Evolutionary conservation across 2,113 vertebrate genomes (phyloP), one percentile per base, ranked within the genome.

Genomic region (Leptobrachium ailaonicum): DNA sequence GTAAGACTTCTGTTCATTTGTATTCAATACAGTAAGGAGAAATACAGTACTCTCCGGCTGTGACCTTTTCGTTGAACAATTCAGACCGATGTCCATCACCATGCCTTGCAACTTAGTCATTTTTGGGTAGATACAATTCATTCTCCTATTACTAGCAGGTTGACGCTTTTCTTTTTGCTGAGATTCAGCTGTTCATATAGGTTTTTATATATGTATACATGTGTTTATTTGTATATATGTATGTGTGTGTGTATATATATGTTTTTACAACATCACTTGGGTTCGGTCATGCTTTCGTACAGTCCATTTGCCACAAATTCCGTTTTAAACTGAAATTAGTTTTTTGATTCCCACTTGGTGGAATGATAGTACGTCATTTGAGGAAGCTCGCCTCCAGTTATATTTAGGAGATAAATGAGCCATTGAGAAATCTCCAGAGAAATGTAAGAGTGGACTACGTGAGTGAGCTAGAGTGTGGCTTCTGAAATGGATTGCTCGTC

Each of bases 311-410:
- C 71, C 42, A 80, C 82, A 83, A 84, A 85, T 87, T 88, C 85
- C 84, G 84, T 88, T 84, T 74, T 82, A 80, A 67, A 72, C 82
- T 83, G 47, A 89, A 88, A 90, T 92, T 86, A 87, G 83, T 86
- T 89, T 50, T 82, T 85, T 84, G 86, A 84, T 89, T 91, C 86
- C 86, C 83, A 82, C 2, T 86, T 84, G 82, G 84, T 87, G 83
- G 84, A 87, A 75, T 32, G 90, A 83, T 13, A 86, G 77, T 83
- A 82, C 83, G 85, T 86, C 81, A 83, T 73, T 76, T 87, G 87
- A 84, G 84, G 88, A 90, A 89, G 85, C 85, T 85, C 86, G 82
- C 83, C 84, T 86, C 82, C 60, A 44, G 84, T 87, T 88, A 84
- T 88, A 79, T 54, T 45, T 89, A 87, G 72, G 76, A 81, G 84